These are phyloP conservation scores for Ectropis grisescens DNA, from an alignment of 1,140 invertebrate species.

Conservation along the genomic window DNA sequence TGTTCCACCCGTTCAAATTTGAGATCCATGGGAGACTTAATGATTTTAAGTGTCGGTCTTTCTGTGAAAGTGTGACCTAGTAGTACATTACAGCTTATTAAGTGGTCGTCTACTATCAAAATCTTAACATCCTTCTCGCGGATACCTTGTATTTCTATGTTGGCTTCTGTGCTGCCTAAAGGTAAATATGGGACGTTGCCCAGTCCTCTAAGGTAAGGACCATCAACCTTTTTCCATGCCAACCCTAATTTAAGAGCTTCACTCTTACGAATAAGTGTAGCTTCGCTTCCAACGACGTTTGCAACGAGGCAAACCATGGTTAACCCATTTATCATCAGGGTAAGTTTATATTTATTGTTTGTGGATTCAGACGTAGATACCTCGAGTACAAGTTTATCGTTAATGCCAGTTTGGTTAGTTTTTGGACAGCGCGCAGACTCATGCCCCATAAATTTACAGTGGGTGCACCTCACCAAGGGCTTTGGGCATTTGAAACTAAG, in stretches of 20 bases:
- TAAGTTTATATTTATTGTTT: constrained; percentile 13
- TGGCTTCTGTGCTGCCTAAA: constrained; percentile 1
- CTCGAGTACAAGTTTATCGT: too few species aligned
- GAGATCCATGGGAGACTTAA: constrained; percentile 11
- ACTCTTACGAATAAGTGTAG: constrained; percentile 10
- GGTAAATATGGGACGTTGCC: constrained; percentile 14
- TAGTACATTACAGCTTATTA: constrained; percentile 8
- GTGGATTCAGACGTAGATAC: constrained; percentile 2
- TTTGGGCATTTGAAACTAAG: constrained; percentile 13
- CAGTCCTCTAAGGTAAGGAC: constrained; percentile 11
- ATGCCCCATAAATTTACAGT: constrained; percentile 8
- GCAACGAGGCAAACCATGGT: constrained; percentile 4
- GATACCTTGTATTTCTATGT: constrained; percentile 13
- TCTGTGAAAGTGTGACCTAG: constrained; percentile 12
- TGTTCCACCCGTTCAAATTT: constrained; percentile 8
- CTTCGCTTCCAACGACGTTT: constrained; percentile 17
- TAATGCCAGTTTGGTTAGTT: background rate
- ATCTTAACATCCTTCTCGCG: constrained; percentile 10
- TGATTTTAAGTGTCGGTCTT: constrained; percentile 6
- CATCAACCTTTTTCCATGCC: constrained; percentile 5
- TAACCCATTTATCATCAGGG: constrained; percentile 9
- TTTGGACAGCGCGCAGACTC: background rate
- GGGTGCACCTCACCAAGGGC: constrained; percentile 6
- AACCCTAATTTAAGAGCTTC: constrained; percentile 6
- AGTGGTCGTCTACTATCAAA: constrained; percentile 9